phyloP scores from a whole-genome alignment of 2,888 invertebrate species.

The Epistrophella euchroma region DNA sequence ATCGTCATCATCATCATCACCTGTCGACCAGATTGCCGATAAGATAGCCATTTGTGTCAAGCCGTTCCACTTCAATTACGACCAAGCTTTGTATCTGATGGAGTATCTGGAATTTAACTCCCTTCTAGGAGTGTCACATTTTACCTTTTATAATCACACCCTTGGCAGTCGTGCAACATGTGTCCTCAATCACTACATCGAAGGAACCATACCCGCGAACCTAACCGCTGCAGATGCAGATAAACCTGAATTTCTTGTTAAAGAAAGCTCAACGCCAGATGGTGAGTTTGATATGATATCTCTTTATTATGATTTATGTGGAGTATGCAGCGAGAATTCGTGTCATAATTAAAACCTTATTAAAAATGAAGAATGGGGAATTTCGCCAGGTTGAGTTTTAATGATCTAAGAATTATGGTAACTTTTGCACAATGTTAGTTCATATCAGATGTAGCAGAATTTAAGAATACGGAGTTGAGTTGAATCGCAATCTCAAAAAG shows the following conservation, averaged over 20 bases:
- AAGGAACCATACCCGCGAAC: conserved; percentile 81
- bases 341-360: conserved; percentile 15
- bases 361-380: not conserved
- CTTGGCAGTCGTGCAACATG: conserved; percentile 91
- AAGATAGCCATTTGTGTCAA: conserved; percentile 93
- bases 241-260: conserved; percentile 55
- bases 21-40: conserved; percentile 83
- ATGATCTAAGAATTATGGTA: too few relatives aligned
- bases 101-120: conserved; percentile 96
- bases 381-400: not conserved
- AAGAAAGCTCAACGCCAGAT: conserved; percentile 62
- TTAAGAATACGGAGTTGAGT: too few relatives aligned
- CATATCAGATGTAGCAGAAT: too few relatives aligned
- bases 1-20: conserved; percentile 74
- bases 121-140: conserved; percentile 92
- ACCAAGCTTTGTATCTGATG: conserved; percentile 92
- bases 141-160: conserved; percentile 96
- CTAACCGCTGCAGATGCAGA: conserved; percentile 80
- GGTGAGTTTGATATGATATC: conserved; percentile 28
- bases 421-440: too few relatives aligned
- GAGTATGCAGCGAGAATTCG: not conserved
- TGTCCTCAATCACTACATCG: conserved; percentile 87
- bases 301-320: too few relatives aligned
- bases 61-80: conserved; percentile 94
- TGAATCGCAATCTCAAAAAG: too few relatives aligned